phyloP scores from a whole-genome alignment of 1,140 invertebrate species.

The Marisa cornuarietis region DNA sequence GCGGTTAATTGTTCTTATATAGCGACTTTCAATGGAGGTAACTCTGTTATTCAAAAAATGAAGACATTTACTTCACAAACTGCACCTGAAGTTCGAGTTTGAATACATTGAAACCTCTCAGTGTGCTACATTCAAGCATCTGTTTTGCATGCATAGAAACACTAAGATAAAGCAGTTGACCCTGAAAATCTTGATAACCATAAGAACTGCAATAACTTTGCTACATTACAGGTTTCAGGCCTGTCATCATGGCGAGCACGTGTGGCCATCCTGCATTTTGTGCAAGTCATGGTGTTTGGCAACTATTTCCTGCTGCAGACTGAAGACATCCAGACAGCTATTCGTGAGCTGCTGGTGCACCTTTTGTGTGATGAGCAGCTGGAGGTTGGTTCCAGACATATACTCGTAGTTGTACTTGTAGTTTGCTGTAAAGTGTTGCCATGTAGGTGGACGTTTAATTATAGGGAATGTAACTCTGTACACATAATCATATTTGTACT shows the following conservation, averaged over 20 bases:
- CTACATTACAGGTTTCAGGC: slow-evolving; percentile 52
- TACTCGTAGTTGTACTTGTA: background rate
- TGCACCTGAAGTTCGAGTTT: too few species aligned
- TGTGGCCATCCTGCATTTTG: slow-evolving; percentile 76
- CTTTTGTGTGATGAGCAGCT: slow-evolving; percentile 64
- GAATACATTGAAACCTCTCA: too few species aligned
- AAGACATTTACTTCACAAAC: too few species aligned
- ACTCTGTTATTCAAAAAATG: too few species aligned
- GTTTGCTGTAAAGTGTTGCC: background rate
- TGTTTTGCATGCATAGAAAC: too few species aligned
- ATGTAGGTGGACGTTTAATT: background rate
- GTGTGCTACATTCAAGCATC: too few species aligned
- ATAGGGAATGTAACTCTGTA: background rate
- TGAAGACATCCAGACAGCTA: slow-evolving; percentile 40
- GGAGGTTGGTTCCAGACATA: slow-evolving; percentile 48
- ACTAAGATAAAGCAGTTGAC: too few species aligned
- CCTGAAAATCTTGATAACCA: too few species aligned
- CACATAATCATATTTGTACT: too few species aligned
- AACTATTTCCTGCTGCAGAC: slow-evolving; percentile 75
- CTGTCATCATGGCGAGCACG: slow-evolving; percentile 81
- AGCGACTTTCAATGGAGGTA: too few species aligned
- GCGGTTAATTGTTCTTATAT: too few species aligned
- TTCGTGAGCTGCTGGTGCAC: slow-evolving; percentile 55
- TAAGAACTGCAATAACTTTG: too few species aligned
- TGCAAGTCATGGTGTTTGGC: slow-evolving; percentile 84